Conservation (phyloP, 2,797 vertebrate species). For the Melanotaenia parkinsoni region DNA sequence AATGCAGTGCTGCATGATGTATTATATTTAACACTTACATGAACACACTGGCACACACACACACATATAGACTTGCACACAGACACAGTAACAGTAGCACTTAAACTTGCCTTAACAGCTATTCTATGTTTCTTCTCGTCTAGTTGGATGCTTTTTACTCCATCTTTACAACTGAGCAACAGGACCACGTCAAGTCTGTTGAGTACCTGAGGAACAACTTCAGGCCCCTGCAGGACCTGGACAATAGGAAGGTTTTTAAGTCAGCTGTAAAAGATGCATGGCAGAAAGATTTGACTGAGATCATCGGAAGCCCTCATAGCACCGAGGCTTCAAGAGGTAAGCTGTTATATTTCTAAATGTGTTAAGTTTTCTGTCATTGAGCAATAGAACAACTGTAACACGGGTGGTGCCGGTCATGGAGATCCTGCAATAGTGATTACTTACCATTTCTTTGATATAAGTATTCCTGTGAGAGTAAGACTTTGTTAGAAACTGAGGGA, state of each 20-base stretch:
- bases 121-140: constrained; percentile 44
- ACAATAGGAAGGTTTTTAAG: constrained; percentile 89
- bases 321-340: constrained; percentile 95
- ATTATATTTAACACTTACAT: constrained; percentile 33
- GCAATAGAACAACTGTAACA: background rate
- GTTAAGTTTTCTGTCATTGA: background rate
- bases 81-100: constrained; percentile 14
- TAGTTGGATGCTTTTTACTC: constrained; percentile 99
- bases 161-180: constrained; percentile 98
- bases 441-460: background rate
- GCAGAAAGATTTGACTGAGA: constrained; percentile 90
- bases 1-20: constrained; percentile 53
- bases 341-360: background rate
- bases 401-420: constrained; percentile 1
- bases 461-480: background rate
- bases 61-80: constrained; percentile 6
- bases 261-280: constrained; percentile 95
- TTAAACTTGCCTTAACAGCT: constrained; percentile 34
- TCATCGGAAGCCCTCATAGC: constrained; percentile 86
- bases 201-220: constrained; percentile 99
- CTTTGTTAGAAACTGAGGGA: background rate
- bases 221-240: constrained; percentile 89
- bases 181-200: constrained; percentile 98
- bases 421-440: constrained; percentile 20
- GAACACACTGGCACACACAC: constrained; percentile 8